Evolutionary conservation across 2,113 vertebrate species (phyloP).

Genomic region (Lathamus discolor): DNA sequence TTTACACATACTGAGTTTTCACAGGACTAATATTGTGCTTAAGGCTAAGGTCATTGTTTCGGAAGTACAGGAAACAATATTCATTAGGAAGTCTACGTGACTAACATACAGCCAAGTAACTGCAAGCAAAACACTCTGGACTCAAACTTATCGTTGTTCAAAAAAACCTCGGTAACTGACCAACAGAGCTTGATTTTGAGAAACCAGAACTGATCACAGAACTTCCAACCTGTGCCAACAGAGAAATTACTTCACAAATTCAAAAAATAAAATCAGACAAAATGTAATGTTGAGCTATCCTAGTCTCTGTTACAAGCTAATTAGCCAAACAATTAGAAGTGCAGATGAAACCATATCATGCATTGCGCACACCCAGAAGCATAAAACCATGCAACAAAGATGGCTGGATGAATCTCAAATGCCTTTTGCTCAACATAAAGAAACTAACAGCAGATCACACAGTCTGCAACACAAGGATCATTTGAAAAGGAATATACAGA

Average conservation of each 20-base stretch:
- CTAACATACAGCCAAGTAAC: neutral
- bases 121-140: neutral
- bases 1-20: neutral
- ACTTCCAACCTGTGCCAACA: neutral
- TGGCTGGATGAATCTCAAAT: neutral
- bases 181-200: neutral
- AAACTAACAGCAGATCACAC: neutral
- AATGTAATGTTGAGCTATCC: neutral
- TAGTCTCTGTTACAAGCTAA: neutral
- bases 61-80: neutral
- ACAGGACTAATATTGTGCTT: neutral
- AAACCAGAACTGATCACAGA: neutral
- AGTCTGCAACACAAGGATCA: neutral
- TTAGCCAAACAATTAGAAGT: neutral
- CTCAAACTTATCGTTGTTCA: neutral
- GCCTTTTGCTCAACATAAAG: neutral
- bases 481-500: neutral
- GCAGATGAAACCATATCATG: neutral
- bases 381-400: neutral
- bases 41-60: neutral
- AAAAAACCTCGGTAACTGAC: neutral
- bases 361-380: accelerated
- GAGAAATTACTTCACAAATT: neutral
- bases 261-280: neutral
- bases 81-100: neutral